These are phyloP conservation scores for Biston betularia DNA, from an alignment of 2,888 invertebrate genomes.

Conservation along the genomic window DNA sequence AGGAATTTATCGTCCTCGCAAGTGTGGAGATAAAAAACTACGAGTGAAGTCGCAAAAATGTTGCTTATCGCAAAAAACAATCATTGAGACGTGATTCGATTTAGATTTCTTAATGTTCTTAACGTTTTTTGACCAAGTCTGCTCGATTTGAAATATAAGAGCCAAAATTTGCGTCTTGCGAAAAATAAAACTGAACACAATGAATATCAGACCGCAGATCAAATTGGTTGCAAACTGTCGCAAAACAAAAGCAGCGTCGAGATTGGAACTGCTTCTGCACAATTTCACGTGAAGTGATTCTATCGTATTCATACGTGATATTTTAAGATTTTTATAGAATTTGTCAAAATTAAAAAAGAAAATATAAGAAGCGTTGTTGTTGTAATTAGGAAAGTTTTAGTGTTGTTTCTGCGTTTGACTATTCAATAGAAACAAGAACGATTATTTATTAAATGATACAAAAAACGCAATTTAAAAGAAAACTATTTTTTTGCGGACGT, in stretches of 20 bases:
- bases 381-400: too few relatives aligned
- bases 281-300: neutral
- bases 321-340: too few relatives aligned
- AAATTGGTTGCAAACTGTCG: slow-evolving; percentile 51
- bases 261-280: slow-evolving; percentile 1
- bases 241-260: slow-evolving; percentile 26
- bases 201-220: slow-evolving; percentile 64
- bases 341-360: too few relatives aligned
- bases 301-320: too few relatives aligned
- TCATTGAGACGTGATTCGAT: slow-evolving; percentile 77
- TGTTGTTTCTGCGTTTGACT: too few relatives aligned
- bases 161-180: slow-evolving; percentile 55
- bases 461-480: too few relatives aligned
- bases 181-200: slow-evolving; percentile 62
- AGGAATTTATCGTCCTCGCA: slow-evolving; percentile 44
- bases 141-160: slow-evolving; percentile 63
- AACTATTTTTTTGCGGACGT: too few relatives aligned
- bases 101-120: slow-evolving; percentile 63
- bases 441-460: too few relatives aligned
- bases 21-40: slow-evolving; percentile 39
- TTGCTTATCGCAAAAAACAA: slow-evolving; percentile 69
- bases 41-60: slow-evolving; percentile 54
- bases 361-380: too few relatives aligned
- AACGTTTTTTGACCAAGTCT: slow-evolving; percentile 60
- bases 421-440: too few relatives aligned